Evolutionary conservation across 2,113 vertebrate genomes (phyloP), one percentile per base, ranked within the genome.

Genomic region (Seriola rivoliana): DNA sequence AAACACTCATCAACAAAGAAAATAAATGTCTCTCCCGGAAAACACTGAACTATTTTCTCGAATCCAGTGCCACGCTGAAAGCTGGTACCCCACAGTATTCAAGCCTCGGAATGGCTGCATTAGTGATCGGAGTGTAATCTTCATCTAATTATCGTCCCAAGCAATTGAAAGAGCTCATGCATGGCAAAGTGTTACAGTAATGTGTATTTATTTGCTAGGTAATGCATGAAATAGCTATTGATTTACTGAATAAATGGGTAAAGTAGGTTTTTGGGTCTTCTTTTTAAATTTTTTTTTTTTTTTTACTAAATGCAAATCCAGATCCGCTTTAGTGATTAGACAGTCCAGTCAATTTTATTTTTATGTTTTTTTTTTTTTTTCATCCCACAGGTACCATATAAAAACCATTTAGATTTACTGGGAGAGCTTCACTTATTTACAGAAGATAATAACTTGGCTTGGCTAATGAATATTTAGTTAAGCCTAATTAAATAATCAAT

Each of bases 401-500:
- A 67, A 29, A 80, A 81, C 62, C 12, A 69, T 76, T 85, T 78
- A 60, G n/a, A 82, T 71, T 89, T 69, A 75, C 38, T 34, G 40
- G 13, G 58, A 52, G 60, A 62, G 75, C 70, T 70, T 63, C 59
- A 48, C 17, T 84, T 89, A 69, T 90, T 89, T 88, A 75, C 77
- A 65, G 72, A 69, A 71, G 75, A 77, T 84, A 80, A 86, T 85
- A 54, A 74, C 80, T 75, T 21, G 0, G 71, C 74, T 55, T 65
- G 77, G 65, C 78, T 90, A 86, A 89, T 90, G 75, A 89, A 92
- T 89, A 92, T 89, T 91, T 81, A 88, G 88, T 84, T 75, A 80
- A 50, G 85, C 40, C 87, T 90, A 88, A 93, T 93, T 90, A 86
- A 92, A 91, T 91, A 89, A 91, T 90, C 90, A 91, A 91, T 91